These are phyloP conservation scores for Macrobrachium rosenbergii DNA, from an alignment of 1,140 invertebrate species.

Conservation along the genomic window DNA sequence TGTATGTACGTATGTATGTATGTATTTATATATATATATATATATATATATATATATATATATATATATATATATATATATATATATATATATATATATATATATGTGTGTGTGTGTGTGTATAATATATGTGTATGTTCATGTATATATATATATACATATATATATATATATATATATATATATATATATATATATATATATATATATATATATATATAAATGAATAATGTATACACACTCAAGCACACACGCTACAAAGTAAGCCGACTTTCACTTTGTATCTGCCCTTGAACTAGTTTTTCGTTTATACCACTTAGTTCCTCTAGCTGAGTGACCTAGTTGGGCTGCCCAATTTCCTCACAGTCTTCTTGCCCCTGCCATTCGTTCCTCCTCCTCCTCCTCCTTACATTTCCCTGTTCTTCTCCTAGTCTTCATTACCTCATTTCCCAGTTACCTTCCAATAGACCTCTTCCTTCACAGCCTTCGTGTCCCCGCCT, in stretches of 20 bases:
- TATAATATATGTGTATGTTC: too few species aligned
- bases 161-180: not conserved
- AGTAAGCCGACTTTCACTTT: not conserved
- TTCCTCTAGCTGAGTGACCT: too few species aligned
- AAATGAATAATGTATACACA: not conserved
- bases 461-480: too few species aligned
- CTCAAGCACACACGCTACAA: too few species aligned
- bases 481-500: too few species aligned
- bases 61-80: too few species aligned
- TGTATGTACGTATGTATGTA: not conserved
- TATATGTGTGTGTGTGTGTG: too few species aligned
- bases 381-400: too few species aligned
- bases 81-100: not conserved
- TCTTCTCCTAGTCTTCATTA: not conserved
- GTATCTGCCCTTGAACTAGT: not conserved
- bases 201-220: not conserved
- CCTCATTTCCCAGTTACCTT: not conserved
- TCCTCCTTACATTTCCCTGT: not conserved
- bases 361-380: too few species aligned
- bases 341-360: too few species aligned
- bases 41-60: conserved; percentile 4
- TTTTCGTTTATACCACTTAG: not conserved
- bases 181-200: not conserved
- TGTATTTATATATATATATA: not conserved
- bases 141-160: not conserved